These are phyloP conservation scores for Acholoe squamosa DNA, from an alignment of 2,888 invertebrate genomes.

Conservation along the genomic window DNA sequence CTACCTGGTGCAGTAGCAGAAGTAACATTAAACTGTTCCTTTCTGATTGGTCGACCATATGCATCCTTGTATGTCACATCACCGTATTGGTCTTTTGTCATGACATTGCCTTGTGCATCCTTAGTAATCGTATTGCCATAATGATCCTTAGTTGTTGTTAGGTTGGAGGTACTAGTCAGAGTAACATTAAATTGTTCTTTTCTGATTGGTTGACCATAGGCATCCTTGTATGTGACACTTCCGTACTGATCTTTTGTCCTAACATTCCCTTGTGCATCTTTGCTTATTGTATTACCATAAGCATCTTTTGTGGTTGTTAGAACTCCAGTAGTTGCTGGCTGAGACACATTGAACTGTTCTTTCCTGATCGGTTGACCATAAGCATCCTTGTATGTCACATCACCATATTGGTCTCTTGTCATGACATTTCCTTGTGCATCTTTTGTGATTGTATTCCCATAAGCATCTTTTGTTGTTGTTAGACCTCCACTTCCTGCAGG, in stretches of 20 bases:
- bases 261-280: not conserved
- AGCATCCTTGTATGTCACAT: not conserved
- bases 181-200: not conserved
- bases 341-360: not conserved
- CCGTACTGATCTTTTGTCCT: conserved; percentile 40
- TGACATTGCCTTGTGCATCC: conserved; percentile 1
- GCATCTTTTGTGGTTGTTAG: not conserved
- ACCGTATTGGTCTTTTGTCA: conserved; percentile 36
- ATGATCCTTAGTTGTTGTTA: conserved; percentile 26
- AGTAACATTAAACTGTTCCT: not conserved
- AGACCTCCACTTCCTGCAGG: not conserved
- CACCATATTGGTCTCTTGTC: conserved; percentile 39
- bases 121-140: not conserved
- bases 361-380: conserved; percentile 1
- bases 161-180: not conserved
- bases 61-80: not conserved
- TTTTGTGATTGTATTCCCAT: not conserved
- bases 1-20: not conserved
- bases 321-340: not conserved
- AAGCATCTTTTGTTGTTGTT: not conserved
- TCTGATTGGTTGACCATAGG: conserved; percentile 4
- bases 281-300: conserved; percentile 2
- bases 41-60: conserved; percentile 4
- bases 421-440: conserved; percentile 2
- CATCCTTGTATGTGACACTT: not conserved